phyloP scores from a whole-genome alignment of 2,888 invertebrate genomes.

The Chloroclysta siterata region DNA sequence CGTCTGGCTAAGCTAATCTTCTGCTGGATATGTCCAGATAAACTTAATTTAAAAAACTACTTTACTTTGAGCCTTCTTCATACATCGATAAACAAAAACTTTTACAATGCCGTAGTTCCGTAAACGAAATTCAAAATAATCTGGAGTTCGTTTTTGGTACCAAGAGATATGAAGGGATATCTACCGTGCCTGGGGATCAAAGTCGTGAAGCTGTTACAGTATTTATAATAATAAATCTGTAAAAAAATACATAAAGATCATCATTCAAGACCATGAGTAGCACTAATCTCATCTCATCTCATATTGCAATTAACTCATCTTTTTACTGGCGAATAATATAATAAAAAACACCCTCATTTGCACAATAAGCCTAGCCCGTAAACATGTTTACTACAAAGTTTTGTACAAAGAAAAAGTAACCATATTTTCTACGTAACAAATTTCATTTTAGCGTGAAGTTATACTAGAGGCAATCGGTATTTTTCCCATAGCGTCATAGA shows the following conservation, averaged over 20 bases:
- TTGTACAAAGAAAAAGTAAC: conserved; percentile 14
- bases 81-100: no score
- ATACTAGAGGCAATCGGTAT: conserved; percentile 23
- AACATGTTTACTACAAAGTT: conserved; percentile 54
- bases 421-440: conserved; percentile 6
- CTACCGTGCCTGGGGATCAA: no score
- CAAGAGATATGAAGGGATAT: no score
- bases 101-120: no score
- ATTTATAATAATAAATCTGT: no score
- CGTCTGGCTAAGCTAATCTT: no score
- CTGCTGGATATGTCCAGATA: no score
- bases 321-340: conserved; percentile 35
- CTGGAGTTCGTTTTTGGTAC: no score
- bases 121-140: no score
- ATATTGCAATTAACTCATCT: conserved; percentile 39
- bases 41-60: no score
- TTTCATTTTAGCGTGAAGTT: conserved; percentile 13
- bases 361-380: conserved; percentile 44
- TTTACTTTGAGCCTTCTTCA: no score
- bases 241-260: neutral
- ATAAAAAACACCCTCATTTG: conserved; percentile 46
- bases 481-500: conserved; percentile 32
- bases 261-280: conserved; percentile 12
- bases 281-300: conserved; percentile 29
- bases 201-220: no score